phyloP scores from a whole-genome alignment of 2,888 invertebrate genomes.

The Cantharis lateralis region DNA sequence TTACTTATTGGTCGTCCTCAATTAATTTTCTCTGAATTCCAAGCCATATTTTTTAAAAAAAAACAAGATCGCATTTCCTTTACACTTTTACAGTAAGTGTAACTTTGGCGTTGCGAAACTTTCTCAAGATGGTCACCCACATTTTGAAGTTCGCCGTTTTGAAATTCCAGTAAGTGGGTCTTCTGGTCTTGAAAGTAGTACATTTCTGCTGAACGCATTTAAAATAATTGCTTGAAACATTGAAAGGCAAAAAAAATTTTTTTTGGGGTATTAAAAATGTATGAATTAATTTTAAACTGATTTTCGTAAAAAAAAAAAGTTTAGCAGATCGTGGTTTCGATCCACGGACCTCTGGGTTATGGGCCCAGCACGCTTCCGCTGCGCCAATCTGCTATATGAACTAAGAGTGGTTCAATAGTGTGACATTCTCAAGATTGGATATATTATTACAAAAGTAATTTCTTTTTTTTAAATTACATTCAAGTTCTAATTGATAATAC shows the following conservation, averaged over 20 bases:
- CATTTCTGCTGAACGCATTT: neutral
- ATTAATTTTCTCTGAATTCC: neutral
- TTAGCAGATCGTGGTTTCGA: conserved; percentile 87
- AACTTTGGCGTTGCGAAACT: neutral
- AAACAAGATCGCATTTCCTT: neutral
- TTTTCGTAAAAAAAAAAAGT: neutral
- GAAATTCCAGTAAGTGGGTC: neutral
- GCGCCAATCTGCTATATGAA: conserved; percentile 72
- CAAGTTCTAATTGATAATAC: neutral
- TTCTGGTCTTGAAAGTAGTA: neutral
- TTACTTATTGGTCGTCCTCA: neutral
- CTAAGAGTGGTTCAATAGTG: neutral
- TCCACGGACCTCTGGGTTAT: conserved; percentile 92
- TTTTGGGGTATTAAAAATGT: too few species aligned
- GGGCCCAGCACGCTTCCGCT: conserved; percentile 85
- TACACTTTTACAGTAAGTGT: neutral
- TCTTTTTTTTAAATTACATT: neutral
- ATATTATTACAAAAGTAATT: neutral
- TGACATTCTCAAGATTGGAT: accelerated
- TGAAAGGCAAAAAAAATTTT: too few species aligned
- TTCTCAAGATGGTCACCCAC: neutral
- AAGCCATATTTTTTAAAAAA: neutral
- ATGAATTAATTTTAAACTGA: neutral
- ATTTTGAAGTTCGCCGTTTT: neutral
- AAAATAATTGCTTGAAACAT: neutral